Base-by-base conservation (phyloP, 2,888 invertebrate species). In the Ethmia dodecea region DNA sequence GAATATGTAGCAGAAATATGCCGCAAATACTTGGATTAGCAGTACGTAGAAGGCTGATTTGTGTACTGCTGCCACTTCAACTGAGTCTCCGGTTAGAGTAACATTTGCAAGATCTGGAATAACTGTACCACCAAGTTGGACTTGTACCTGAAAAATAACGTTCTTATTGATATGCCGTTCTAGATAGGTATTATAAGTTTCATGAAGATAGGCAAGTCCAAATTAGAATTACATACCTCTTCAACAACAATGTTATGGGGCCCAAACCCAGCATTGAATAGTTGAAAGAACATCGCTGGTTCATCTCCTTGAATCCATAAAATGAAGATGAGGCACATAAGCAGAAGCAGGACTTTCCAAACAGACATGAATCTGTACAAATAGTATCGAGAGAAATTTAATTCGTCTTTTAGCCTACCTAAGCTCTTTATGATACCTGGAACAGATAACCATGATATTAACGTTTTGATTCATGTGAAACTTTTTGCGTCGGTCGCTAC, bases 1-100 rank as follows among this genome's bases (percentile, higher is more conserved):
- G 60, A 96, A 95, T 49, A 97, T 93, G 61, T 97, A 98, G 55
- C 95, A 95, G 31, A 96, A 86, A 60, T 96, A 95, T 3, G 96
- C 92, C 1, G 94, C 91, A 34, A 93, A 86, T 30, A 96, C 88
- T 78, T 97, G 96, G 24, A 97, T 89, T 5, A 95, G 71, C 31
- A 95, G 71, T 0, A 96, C 92, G 64, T 93, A 93, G 18, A 93
- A 75, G 0, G 94, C 92, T 0, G 94, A 91, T 62, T 90, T 91
- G 55, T 92, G 88, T 13, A 88, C 88, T 0, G 95, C 92, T 29
- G 89, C 88, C 6, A 94, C 89, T 46, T 91, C 90, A 1, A 91
- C 90, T 1, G 92, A 92, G 54, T 95, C 95, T 31, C 92, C 92
- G 13, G 91, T 92, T 13, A 92, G 90, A 0, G 93, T 89, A 9